Base-by-base conservation (phyloP, 1,140 invertebrate species). In the Schmidtea mediterranea region DNA sequence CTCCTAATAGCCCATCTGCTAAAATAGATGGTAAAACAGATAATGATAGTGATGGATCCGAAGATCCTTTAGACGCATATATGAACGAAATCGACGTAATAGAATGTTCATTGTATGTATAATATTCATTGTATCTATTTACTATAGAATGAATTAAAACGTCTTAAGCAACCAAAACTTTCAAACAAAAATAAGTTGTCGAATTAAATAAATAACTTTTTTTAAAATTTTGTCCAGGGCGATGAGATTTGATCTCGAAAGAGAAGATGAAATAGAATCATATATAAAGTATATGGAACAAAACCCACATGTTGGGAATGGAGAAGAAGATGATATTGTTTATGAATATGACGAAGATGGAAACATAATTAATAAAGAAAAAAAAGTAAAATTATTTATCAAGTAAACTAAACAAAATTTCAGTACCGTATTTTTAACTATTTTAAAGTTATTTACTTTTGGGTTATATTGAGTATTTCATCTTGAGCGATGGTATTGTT, bases 331-430 rank as follows among this genome's bases (percentile, higher is more conserved):
- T 59, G 60, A 55, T 23, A 79, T 80, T 32, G 6, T 40, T n/a
- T 73, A 90, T 38, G 86, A 94, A 58, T 95, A 95, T 64, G 89
- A 95, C 58, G 81, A 82, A 58, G 86, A 94, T 63, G 87, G 87
- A 10, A 94, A 94, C 71, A 83, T 84, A 0, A 81, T 94, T 52
- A 75, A 79, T 1, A 80, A 62, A 82, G 80, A 52, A 83, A 70
- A 76, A 66, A 77, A 60, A 52, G 23, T 36, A 0, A 21, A n/a
- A n/a, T n/a, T n/a, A n/a, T n/a, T n/a, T n/a, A n/a, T n/a, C n/a
- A n/a, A n/a, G n/a, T n/a, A n/a, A n/a, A n/a, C n/a, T n/a, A n/a
- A n/a, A n/a, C n/a, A n/a, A n/a, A n/a, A n/a, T n/a, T n/a, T n/a
- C n/a, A n/a, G n/a, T n/a, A n/a, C n/a, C n/a, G n/a, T n/a, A n/a